Evolutionary conservation across 2,113 vertebrate genomes (phyloP), one percentile per base, ranked within the genome.

Genomic region (Agelaius tricolor): DNA sequence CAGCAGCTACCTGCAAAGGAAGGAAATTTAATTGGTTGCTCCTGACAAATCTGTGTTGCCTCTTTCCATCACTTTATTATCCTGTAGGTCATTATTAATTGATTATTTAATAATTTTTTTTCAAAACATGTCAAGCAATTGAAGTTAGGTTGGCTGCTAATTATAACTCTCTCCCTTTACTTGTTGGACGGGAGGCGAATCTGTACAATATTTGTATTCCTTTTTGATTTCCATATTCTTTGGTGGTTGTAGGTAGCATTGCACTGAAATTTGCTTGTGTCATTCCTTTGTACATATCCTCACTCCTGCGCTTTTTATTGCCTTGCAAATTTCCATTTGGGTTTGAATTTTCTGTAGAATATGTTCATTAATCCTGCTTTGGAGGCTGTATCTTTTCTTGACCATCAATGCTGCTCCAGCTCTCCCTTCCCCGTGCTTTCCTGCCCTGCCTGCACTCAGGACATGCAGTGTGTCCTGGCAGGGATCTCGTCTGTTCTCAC

Each of bases 1-100:
- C 27, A 81, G 16, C 49, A 86, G 54, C 52, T 92, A 88, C 79
- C 52, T 91, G 47, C 31, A 72, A 89, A 87, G 46, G 61, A 91
- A 80, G 22, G 62, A 89, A 78, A 59, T 72, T 39, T 89, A 90
- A 75, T 91, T 89, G 61, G 27, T 31, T 84, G 61, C 47, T 87
- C 73, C 92, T 89, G 66, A 84, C 59, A 72, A 95, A 91, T 37
- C 33, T 84, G 22, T 87, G 47, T 61, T 91, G 68, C 66, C 43
- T 87, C 10, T 89, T 89, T 96, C 59, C 43, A 75, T 93, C 33
- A 35, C 16, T 93, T 63, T 78, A 74, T 86, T 91, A 78, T 82
- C 52, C 39, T 84, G 35, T 39, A 78, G 76, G 33, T 78, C 35
- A 73, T 84, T 78, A 54, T 89, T 90, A 89, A 86, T 74, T 87